Evolutionary conservation across 2,888 invertebrate genomes (phyloP).

Genomic region (Taphrorychus bicolor): DNA sequence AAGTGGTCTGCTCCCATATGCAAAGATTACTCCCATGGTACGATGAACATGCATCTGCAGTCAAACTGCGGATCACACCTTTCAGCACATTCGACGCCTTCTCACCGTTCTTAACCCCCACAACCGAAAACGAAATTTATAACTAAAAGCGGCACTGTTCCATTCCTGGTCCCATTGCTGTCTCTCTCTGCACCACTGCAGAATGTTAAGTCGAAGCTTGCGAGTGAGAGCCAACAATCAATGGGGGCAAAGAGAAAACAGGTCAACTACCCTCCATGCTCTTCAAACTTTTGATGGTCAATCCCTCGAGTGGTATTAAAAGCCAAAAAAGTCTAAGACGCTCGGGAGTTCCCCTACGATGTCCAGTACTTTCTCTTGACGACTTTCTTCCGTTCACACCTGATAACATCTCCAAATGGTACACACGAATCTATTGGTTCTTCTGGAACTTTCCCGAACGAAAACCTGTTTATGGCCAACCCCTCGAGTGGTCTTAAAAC

Average conservation of each 20-base stretch:
- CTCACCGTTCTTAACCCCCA: neutral
- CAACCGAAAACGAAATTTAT: constrained; percentile 1
- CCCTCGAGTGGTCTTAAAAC: neutral
- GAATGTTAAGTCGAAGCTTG: constrained; percentile 10
- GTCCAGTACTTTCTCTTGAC: neutral
- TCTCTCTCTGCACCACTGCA: constrained; percentile 7
- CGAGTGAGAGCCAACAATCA: neutral
- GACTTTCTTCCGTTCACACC: neutral
- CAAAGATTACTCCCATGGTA: neutral
- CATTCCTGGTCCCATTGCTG: constrained; percentile 20
- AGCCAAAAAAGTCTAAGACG: constrained; percentile 6
- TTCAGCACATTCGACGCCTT: neutral
- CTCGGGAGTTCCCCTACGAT: neutral
- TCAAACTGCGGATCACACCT: neutral
- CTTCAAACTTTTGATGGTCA: neutral
- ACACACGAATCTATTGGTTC: neutral
- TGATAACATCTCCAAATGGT: neutral
- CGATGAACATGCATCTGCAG: neutral
- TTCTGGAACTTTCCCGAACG: constrained; percentile 2
- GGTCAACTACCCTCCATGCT: neutral
- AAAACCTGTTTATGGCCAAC: too few species aligned
- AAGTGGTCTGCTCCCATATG: constrained; percentile 26
- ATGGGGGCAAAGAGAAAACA: neutral
- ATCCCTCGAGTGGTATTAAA: neutral
- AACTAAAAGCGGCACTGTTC: constrained; percentile 13